Conservation (phyloP, 2,797 vertebrate species). For the Lates japonicus region DNA sequence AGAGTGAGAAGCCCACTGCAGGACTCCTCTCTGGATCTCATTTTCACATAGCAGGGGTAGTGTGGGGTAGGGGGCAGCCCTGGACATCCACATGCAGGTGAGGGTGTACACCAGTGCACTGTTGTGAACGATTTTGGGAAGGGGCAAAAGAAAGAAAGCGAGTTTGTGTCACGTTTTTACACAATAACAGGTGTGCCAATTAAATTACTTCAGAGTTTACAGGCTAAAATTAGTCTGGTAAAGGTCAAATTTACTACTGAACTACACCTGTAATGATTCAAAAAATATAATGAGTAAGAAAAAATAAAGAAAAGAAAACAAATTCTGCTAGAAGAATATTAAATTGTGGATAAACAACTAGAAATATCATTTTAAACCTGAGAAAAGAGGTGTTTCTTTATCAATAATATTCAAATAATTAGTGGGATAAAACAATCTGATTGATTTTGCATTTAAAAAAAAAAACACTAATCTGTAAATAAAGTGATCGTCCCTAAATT, state of each 20-base stretch:
- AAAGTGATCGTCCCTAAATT: constrained; percentile 7
- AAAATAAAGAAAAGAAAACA: background rate
- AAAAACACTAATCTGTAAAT: constrained; percentile 1
- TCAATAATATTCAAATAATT: background rate
- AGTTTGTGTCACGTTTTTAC: background rate
- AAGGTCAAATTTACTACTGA: background rate
- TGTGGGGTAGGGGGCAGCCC: constrained; percentile 30
- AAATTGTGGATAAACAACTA: background rate
- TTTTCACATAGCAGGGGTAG: constrained; percentile 83
- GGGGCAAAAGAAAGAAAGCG: constrained; percentile 2
- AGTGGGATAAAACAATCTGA: background rate
- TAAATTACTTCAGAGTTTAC: background rate
- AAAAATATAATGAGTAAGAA: background rate
- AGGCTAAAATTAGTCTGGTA: background rate
- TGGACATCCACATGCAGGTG: constrained; percentile 62
- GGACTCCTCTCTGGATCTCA: constrained; percentile 80
- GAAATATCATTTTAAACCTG: background rate
- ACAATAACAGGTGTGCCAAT: background rate
- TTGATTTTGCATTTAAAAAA: background rate
- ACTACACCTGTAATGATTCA: background rate
- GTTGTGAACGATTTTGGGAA: background rate
- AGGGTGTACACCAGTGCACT: constrained; percentile 44
- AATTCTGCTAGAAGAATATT: background rate
- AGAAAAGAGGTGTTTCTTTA: background rate
- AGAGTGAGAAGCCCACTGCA: constrained; percentile 77